These are phyloP conservation scores for Athene cunicularia DNA, from an alignment of 2,113 vertebrate genomes.

Conservation along the genomic window DNA sequence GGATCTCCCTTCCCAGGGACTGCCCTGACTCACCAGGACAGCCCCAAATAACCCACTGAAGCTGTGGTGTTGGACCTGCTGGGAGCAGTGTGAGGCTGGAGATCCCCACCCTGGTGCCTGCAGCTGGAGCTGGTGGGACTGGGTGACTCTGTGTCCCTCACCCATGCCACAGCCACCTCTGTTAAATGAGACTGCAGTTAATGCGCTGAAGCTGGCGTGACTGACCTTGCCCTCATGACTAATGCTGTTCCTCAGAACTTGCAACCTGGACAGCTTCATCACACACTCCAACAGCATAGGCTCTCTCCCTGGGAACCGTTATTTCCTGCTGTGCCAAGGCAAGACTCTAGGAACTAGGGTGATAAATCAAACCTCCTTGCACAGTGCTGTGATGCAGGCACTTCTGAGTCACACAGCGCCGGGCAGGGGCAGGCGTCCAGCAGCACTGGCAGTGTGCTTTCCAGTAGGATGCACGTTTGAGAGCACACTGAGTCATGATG, in stretches of 20 bases:
- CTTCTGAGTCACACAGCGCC: neutral
- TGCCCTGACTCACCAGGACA: fast-evolving
- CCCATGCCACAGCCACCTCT: neutral
- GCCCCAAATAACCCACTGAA: neutral
- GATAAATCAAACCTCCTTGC: neutral
- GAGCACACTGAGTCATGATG: neutral
- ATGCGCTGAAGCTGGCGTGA: neutral
- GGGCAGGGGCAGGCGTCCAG: neutral
- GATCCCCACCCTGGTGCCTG: neutral
- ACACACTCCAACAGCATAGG: neutral
- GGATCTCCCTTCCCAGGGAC: neutral
- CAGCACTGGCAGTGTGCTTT: neutral
- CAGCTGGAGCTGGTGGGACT: neutral
- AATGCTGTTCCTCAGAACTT: neutral
- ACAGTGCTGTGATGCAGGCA: neutral
- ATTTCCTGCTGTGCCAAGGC: neutral
- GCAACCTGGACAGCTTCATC: neutral
- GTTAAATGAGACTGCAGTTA: no score
- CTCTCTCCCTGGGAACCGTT: neutral
- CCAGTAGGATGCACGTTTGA: neutral
- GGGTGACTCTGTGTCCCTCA: fast-evolving
- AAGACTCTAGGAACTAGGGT: neutral
- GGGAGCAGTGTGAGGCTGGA: neutral
- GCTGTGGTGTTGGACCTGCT: neutral
- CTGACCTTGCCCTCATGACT: neutral